These are phyloP conservation scores for Ornithorhynchus anatinus DNA, from an alignment of 2,113 vertebrate genomes.

Conservation along the genomic window DNA sequence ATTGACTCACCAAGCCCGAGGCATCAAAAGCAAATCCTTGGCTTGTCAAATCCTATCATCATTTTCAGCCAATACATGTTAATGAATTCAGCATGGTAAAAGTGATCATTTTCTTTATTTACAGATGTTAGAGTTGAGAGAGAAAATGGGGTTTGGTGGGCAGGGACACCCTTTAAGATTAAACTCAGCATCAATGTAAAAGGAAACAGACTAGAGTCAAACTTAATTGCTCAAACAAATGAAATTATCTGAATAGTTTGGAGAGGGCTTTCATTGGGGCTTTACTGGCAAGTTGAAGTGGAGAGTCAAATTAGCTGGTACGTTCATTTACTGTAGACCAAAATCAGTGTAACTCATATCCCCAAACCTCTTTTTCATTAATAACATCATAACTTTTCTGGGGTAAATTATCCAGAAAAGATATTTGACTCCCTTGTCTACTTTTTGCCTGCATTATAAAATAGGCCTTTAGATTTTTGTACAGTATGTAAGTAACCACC, in stretches of 20 bases:
- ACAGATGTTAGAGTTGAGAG: neutral
- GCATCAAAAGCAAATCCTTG: slow-evolving; percentile 34
- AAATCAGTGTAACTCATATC: too few relatives aligned
- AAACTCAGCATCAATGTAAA: neutral
- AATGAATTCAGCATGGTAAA: neutral
- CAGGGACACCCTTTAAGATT: too few relatives aligned
- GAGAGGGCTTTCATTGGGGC: too few relatives aligned
- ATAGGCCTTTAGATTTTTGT: neutral
- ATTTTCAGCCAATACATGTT: slow-evolving; percentile 11
- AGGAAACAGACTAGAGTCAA: too few relatives aligned
- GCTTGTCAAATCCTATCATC: slow-evolving; percentile 10
- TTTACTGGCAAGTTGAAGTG: neutral
- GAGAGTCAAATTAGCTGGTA: neutral
- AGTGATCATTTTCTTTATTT: neutral
- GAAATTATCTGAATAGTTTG: too few relatives aligned
- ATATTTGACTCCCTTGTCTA: neutral
- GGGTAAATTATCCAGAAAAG: too few relatives aligned
- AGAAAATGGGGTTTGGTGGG: neutral
- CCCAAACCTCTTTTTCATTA: too few relatives aligned
- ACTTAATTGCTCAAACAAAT: too few relatives aligned
- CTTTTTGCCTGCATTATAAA: neutral
- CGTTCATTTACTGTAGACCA: neutral
- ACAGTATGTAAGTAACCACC: too few relatives aligned
- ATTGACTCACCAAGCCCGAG: neutral
- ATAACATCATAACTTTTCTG: too few relatives aligned